phyloP scores from a whole-genome alignment of 1,140 invertebrate species.

The Psilanteris sp. region DNA sequence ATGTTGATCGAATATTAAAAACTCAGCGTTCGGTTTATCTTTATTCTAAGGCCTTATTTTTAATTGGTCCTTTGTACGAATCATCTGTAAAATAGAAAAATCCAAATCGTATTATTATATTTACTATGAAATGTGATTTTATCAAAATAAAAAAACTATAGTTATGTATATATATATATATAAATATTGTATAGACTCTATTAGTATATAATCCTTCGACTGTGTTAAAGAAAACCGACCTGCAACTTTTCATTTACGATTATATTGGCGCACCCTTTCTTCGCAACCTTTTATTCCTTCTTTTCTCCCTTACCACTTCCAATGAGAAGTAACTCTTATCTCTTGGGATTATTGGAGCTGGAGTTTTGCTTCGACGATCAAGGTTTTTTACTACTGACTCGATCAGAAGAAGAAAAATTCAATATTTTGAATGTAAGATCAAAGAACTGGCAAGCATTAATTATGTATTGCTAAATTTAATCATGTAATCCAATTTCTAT shows the following conservation, averaged over 20 bases:
- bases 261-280: constrained; percentile 41
- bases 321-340: constrained; percentile 56
- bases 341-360: constrained; percentile 67
- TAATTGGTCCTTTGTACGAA: constrained; percentile 5
- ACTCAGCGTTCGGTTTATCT: background rate
- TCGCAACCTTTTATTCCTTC: constrained; percentile 42
- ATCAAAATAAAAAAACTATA: constrained; percentile 5
- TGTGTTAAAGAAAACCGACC: constrained; percentile 41
- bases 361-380: constrained; percentile 67
- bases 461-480: constrained; percentile 1
- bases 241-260: constrained; percentile 68
- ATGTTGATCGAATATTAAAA: constrained; percentile 16
- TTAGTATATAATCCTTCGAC: constrained; percentile 66
- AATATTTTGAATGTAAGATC: constrained; percentile 14
- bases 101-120: background rate
- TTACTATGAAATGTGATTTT: no score
- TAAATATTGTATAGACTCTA: constrained; percentile 63
- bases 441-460: constrained; percentile 19
- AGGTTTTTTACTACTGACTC: constrained; percentile 36
- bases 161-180: constrained; percentile 56
- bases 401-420: constrained; percentile 49
- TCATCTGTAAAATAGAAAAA: constrained; percentile 11
- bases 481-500: no score
- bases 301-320: constrained; percentile 36
- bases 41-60: background rate